phyloP scores from a whole-genome alignment of 2,113 vertebrate genomes.

The Urocitellus parryii region DNA sequence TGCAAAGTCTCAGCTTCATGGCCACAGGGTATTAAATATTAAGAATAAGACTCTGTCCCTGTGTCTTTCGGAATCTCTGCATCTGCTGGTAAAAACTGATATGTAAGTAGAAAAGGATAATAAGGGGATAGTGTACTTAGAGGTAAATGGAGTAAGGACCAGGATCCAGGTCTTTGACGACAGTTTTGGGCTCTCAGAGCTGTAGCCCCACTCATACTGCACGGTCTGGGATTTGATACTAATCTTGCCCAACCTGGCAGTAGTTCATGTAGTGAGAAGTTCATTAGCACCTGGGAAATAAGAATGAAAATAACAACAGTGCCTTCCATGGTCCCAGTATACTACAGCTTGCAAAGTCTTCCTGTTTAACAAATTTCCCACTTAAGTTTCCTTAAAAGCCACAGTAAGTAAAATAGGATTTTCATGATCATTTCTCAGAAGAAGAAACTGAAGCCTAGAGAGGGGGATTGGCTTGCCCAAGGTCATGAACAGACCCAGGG shows the following conservation, averaged over 20 bases:
- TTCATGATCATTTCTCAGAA: constrained; percentile 10
- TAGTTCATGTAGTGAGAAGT: background rate
- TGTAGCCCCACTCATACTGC: background rate
- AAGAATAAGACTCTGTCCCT: background rate
- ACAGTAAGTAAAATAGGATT: background rate
- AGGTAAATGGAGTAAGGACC: background rate
- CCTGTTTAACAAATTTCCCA: background rate
- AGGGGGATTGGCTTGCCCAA: background rate
- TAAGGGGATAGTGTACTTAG: background rate
- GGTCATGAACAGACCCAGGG: background rate
- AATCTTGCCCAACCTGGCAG: background rate
- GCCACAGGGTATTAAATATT: background rate
- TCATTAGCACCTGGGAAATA: background rate
- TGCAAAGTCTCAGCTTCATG: background rate
- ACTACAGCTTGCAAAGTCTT: background rate
- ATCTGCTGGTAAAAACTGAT: background rate
- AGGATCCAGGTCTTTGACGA: background rate
- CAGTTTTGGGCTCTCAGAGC: background rate
- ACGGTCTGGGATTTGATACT: background rate
- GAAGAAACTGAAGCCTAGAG: background rate
- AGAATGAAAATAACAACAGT: background rate
- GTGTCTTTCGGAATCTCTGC: background rate
- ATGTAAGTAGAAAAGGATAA: background rate
- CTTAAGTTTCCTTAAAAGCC: constrained; percentile 50
- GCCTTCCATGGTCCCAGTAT: background rate